Evolutionary conservation across 2,113 vertebrate genomes (phyloP).

Genomic region (Ictalurus furcatus): DNA sequence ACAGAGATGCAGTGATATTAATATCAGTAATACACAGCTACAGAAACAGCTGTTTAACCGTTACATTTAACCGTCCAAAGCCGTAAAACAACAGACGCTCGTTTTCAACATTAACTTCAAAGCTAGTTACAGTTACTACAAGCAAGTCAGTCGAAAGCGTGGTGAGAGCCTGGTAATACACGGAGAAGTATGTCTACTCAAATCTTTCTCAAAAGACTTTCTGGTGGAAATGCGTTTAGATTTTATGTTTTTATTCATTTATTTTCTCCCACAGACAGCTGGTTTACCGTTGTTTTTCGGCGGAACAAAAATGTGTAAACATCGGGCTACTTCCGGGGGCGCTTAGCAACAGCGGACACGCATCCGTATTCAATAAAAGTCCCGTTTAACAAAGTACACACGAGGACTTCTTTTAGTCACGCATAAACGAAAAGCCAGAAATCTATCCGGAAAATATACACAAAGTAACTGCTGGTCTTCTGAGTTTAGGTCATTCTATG

Average conservation of each 20-base stretch:
- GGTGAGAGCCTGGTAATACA: background rate
- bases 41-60: background rate
- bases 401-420: background rate
- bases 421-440: background rate
- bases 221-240: background rate
- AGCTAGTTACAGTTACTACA: background rate
- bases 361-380: conserved; percentile 34
- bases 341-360: conserved; percentile 41
- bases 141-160: background rate
- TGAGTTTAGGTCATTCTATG: background rate
- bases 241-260: too few species aligned
- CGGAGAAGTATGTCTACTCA: background rate
- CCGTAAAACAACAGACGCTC: background rate
- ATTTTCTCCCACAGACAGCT: background rate
- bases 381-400: background rate
- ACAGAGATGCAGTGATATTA: background rate
- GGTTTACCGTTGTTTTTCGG: conserved; percentile 14
- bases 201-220: background rate
- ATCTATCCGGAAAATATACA: background rate
- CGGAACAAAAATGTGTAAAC: conserved; percentile 37
- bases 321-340: conserved; percentile 31
- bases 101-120: background rate
- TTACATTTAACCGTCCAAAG: too few species aligned
- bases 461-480: background rate
- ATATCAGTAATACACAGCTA: background rate